Conservation (phyloP, 2,113 vertebrate genomes). For the Ophiodon elongatus region DNA sequence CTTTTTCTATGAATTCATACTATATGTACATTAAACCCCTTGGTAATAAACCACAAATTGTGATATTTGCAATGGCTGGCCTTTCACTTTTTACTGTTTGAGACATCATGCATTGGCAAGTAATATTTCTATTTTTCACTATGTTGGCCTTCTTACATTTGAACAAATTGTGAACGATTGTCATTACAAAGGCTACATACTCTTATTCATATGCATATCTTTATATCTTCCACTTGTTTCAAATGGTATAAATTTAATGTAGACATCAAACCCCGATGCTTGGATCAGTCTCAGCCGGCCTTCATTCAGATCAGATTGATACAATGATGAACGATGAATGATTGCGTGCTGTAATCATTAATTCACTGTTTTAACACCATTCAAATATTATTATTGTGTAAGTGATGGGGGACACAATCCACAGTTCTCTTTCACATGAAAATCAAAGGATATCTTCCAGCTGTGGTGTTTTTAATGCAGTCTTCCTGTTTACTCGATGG, state of each 20-base stretch:
- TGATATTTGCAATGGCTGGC: slow-evolving; percentile 68
- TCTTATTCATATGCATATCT: background rate
- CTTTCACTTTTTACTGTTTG: slow-evolving; percentile 24
- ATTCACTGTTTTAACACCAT: background rate
- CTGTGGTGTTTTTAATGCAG: too few relatives aligned
- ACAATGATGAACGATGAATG: background rate
- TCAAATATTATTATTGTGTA: background rate
- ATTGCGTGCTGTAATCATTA: background rate
- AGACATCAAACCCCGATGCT: background rate
- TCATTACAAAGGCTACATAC: background rate
- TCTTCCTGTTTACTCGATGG: too few relatives aligned
- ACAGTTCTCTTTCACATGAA: too few relatives aligned
- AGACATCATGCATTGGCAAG: background rate
- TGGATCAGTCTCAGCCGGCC: background rate
- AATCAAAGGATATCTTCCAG: too few relatives aligned
- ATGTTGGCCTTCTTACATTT: background rate
- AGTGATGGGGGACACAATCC: too few relatives aligned
- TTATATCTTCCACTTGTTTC: background rate
- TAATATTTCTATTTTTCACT: background rate
- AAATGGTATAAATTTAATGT: background rate
- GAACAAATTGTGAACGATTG: background rate
- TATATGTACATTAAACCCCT: slow-evolving; percentile 92
- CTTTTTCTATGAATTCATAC: slow-evolving; percentile 90
- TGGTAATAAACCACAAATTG: slow-evolving; percentile 90
- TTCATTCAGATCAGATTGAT: background rate